Evolutionary conservation across 2,797 vertebrate genomes (phyloP).

Genomic region (Crenuchus spilurus): DNA sequence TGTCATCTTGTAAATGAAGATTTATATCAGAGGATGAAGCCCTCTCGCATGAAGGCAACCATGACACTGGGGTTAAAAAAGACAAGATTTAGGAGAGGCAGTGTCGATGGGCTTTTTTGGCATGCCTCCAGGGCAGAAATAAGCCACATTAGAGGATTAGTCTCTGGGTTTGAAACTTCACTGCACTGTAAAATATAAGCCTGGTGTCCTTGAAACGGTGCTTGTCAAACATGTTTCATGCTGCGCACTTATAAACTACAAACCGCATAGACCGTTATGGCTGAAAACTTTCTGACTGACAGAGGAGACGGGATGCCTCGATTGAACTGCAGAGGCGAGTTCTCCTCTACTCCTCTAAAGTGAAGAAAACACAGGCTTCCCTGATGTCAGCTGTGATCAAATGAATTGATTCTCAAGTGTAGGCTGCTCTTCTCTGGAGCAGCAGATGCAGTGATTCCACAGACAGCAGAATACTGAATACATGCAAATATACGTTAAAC

Average conservation of each 20-base stretch:
- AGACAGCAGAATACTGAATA: not conserved
- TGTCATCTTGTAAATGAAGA: slow-evolving; percentile 56
- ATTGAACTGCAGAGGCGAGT: not conserved
- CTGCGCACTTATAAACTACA: slow-evolving; percentile 40
- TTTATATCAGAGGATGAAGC: slow-evolving; percentile 54
- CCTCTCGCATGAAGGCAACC: slow-evolving; percentile 49
- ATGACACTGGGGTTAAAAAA: slow-evolving; percentile 58
- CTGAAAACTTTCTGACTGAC: slow-evolving; percentile 30
- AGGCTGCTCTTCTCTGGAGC: not conserved
- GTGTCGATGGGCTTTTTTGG: slow-evolving; percentile 50
- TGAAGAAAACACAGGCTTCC: slow-evolving; percentile 3
- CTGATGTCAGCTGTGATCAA: slow-evolving; percentile 18
- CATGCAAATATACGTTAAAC: slow-evolving; percentile 45
- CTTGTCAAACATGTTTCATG: slow-evolving; percentile 63
- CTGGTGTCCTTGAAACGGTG: slow-evolving; percentile 68
- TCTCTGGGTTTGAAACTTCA: slow-evolving; percentile 62
- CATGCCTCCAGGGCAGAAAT: slow-evolving; percentile 61
- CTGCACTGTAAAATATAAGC: slow-evolving; percentile 64
- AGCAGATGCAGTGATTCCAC: not conserved
- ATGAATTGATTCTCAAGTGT: slow-evolving; percentile 2
- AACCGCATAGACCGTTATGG: slow-evolving; percentile 16
- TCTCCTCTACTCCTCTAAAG: not conserved
- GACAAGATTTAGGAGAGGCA: slow-evolving; percentile 58
- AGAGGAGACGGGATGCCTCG: slow-evolving; percentile 7
- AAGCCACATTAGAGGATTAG: slow-evolving; percentile 60